Percentiles rank a stretch among this genome's conserved stretches.
phyloP scores from a whole-genome alignment of 2,888 invertebrate genomes.

The Cristatella mucedo region DNA sequence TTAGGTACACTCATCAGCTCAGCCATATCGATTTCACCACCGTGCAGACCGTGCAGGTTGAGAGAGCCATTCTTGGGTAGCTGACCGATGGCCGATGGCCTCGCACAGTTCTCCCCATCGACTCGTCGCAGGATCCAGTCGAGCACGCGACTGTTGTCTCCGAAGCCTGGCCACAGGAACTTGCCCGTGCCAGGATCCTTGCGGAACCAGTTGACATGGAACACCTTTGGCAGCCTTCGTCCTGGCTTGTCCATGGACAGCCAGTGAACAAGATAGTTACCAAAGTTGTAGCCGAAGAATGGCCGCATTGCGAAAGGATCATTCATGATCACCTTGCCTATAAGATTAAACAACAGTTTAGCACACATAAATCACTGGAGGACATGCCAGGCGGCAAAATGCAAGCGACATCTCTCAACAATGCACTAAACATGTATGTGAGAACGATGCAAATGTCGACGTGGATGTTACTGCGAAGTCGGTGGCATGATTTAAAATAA shows the following conservation, averaged over 20 bases:
- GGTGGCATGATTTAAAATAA: too few relatives aligned
- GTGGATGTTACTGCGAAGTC: too few relatives aligned
- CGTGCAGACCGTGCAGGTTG: constrained; percentile 57
- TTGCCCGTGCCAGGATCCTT: constrained; percentile 64
- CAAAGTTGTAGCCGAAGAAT: constrained; percentile 98
- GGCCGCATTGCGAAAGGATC: constrained; percentile 99
- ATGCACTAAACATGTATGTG: too few relatives aligned
- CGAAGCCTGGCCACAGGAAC: constrained; percentile 95
- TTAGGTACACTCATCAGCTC: constrained; percentile 71
- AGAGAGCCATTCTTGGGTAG: constrained; percentile 42
- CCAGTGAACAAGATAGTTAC: constrained; percentile 87
- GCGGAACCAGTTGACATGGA: constrained; percentile 99
- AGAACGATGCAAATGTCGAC: too few relatives aligned
- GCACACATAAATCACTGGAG: too few relatives aligned
- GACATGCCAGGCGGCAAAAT: too few relatives aligned
- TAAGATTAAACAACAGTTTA: constrained; percentile 14
- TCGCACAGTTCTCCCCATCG: constrained; percentile 42
- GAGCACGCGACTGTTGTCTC: constrained; percentile 79
- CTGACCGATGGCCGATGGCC: constrained; percentile 55
- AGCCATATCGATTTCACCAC: constrained; percentile 55
- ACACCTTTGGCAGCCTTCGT: constrained; percentile 71
- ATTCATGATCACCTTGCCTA: constrained; percentile 60
- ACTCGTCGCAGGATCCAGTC: constrained; percentile 86
- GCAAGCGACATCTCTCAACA: too few relatives aligned
- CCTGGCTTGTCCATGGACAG: constrained; percentile 59